Conservation (phyloP, 1,140 invertebrate genomes). For the Cecropterus lyciades region DNA sequence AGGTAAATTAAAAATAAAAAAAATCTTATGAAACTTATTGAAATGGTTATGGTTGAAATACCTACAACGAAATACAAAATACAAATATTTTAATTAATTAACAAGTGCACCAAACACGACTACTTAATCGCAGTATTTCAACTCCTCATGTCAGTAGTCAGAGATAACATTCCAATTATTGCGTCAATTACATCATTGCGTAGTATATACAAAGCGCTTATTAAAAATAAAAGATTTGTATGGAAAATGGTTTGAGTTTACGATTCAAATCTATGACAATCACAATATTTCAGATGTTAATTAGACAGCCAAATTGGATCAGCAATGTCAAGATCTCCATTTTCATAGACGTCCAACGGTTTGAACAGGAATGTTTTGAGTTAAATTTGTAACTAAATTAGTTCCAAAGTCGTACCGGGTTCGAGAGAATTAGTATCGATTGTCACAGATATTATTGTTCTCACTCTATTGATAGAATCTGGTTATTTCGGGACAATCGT, state of each 20-base stretch:
- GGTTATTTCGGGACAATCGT: not conserved
- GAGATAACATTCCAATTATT: no score
- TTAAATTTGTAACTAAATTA: constrained; percentile 11
- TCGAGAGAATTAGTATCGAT: not conserved
- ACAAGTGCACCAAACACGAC: no score
- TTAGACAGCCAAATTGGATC: constrained; percentile 2
- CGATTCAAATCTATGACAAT: not conserved
- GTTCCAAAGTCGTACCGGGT: not conserved
- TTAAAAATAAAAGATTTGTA: no score
- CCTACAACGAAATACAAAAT: no score
- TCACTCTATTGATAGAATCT: not conserved
- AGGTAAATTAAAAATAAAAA: no score
- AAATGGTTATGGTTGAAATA: no score
- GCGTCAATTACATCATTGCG: no score
- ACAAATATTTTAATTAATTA: no score
- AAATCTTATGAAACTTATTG: no score
- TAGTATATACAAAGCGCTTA: no score
- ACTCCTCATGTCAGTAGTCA: no score
- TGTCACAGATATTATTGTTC: constrained; percentile 9
- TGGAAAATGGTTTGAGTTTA: not conserved
- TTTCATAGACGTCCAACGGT: constrained; percentile 7
- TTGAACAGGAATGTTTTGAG: constrained; percentile 4
- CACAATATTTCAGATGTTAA: not conserved
- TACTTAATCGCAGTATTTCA: no score
- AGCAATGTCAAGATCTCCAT: constrained; percentile 11